phyloP scores from a whole-genome alignment of 1,140 invertebrate genomes.

The Geopemphigus sp. region DNA sequence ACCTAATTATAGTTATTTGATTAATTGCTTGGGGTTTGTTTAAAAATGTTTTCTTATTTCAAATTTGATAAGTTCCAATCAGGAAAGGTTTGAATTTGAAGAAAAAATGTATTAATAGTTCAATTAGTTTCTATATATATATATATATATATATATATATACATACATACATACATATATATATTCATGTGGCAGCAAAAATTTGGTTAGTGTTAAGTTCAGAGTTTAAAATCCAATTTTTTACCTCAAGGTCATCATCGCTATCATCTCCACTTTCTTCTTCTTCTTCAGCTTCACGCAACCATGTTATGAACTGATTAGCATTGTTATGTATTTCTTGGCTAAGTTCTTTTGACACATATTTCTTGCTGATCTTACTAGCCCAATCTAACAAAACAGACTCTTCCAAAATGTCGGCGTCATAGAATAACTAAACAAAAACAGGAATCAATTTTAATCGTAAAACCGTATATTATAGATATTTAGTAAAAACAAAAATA shows the following conservation, averaged over 20 bases:
- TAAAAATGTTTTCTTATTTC: no score
- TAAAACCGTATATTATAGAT: no score
- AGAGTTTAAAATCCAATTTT: neutral
- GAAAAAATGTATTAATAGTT: no score
- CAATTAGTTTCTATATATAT: no score
- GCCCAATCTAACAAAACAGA: constrained; percentile 92
- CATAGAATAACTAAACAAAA: constrained; percentile 77
- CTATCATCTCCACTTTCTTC: constrained; percentile 70
- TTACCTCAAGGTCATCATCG: constrained; percentile 68
- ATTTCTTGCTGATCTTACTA: constrained; percentile 90
- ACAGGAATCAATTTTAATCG: neutral
- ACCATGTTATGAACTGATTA: constrained; percentile 92
- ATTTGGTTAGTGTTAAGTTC: no score
- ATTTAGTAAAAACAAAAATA: constrained; percentile 53
- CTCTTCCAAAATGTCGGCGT: constrained; percentile 92
- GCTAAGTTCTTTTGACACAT: constrained; percentile 85
- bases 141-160: no score
- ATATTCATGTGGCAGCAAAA: no score
- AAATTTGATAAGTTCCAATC: no score
- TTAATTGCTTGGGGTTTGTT: no score
- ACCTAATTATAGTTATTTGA: no score
- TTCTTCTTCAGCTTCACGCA: constrained; percentile 95
- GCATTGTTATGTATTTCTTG: constrained; percentile 91
- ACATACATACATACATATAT: no score
- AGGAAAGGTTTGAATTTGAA: no score